Base-by-base conservation (phyloP, 2,888 invertebrate genomes). In the Acleris laterana region DNA sequence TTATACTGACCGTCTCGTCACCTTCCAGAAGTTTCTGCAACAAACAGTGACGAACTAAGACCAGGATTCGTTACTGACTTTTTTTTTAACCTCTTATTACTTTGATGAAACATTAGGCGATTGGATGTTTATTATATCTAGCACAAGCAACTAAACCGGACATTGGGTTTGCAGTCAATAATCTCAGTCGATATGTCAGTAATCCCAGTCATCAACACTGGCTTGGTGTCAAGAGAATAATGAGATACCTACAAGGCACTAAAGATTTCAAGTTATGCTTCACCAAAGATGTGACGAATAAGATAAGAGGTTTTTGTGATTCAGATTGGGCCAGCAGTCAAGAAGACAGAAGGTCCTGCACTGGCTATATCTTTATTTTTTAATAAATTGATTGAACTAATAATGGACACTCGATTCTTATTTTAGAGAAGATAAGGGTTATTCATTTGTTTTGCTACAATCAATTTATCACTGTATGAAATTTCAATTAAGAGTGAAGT, bases 1-100 rank as follows among this genome's bases (percentile, higher is more conserved):
- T 98, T 79, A 99, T 96, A 46, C 99, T 99, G 75, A 98, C 96
- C 0, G 98, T 98, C 89, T 99, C 99, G 85, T 99, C 99, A 1
- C 97, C 97, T 88, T 95, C 95, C 73, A 95, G 83, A 62, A 96
- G 84, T 80, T 96, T 95, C 89, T 93, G 71, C 5, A 62, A 38
- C 38, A 38, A 38, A 38, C 0, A 38, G 16, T 1, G 3, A 42
- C 42, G 16, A 16, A 16, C 5, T 25, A 22, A 4, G 22, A 25
- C 25, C 5, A 25, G 25, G 1, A 1, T 25, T 25, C 25, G 25
- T 5, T 25, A 1, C 25, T 0, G 25, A 25, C 25, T n/a, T n/a
- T n/a, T n/a, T n/a, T n/a, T n/a, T n/a, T n/a, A n/a, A n/a, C n/a
- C n/a, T n/a, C n/a, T n/a, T n/a, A n/a, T n/a, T n/a, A n/a, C n/a